phyloP scores from a whole-genome alignment of 2,888 invertebrate genomes.

The Cheilosia scutellata region DNA sequence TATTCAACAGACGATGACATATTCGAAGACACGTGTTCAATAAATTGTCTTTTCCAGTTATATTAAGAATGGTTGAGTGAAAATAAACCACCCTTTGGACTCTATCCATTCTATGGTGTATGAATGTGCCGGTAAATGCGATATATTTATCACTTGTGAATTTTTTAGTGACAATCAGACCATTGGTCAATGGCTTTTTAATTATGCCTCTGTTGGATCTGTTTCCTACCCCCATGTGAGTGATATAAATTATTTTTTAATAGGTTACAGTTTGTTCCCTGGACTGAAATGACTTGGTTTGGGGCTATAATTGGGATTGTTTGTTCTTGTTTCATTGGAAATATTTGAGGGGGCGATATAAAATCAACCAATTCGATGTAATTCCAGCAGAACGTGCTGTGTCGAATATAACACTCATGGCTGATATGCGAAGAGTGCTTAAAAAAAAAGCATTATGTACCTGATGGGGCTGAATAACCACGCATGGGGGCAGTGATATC shows the following conservation, averaged over 20 bases:
- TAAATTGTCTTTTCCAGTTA: constrained; percentile 43
- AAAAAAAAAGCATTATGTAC: not conserved
- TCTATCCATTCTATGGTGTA: not conserved
- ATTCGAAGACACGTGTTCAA: constrained; percentile 40
- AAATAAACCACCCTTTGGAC: constrained; percentile 10
- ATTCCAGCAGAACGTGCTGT: constrained; percentile 21
- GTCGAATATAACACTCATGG: not conserved
- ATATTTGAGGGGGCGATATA: not conserved
- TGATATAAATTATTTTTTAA: constrained; percentile 10
- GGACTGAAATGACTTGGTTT: not conserved
- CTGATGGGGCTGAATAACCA: not conserved
- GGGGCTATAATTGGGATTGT: not conserved
- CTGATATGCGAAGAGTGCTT: not conserved
- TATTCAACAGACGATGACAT: constrained; percentile 46
- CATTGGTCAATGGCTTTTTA: constrained; percentile 66
- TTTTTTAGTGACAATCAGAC: constrained; percentile 42
- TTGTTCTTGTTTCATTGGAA: not conserved
- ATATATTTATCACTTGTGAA: constrained; percentile 26
- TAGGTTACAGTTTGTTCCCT: constrained; percentile 8
- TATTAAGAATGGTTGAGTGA: constrained; percentile 22
- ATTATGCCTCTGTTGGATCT: constrained; percentile 41
- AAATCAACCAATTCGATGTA: not conserved
- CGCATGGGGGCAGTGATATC: not conserved
- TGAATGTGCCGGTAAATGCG: constrained; percentile 1
- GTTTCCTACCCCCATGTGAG: constrained; percentile 36